Evolutionary conservation across 2,113 vertebrate species (phyloP).

Genomic region (Poecile atricapillus): DNA sequence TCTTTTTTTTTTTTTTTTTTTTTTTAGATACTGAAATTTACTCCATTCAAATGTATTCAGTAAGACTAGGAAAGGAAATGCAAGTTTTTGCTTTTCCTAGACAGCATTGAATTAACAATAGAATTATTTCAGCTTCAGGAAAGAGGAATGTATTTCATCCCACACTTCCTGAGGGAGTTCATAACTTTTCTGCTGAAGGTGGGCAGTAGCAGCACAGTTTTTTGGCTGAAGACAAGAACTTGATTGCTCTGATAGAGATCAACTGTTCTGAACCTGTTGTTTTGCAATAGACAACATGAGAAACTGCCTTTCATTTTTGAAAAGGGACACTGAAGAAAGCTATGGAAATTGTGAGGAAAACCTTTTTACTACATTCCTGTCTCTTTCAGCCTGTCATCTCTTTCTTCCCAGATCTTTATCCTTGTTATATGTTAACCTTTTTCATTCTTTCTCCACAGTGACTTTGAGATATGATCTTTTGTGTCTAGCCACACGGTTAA

Average conservation of each 20-base stretch:
- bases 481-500: slow-evolving; percentile 40
- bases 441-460: neutral
- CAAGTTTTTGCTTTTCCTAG: neutral
- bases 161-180: neutral
- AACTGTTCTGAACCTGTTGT: neutral
- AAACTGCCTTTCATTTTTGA: neutral
- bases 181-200: neutral
- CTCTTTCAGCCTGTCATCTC: neutral
- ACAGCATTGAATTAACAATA: neutral
- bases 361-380: neutral
- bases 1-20: neutral
- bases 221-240: neutral
- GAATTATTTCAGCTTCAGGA: neutral
- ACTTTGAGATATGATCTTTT: slow-evolving; percentile 34
- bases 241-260: neutral
- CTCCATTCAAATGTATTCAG: neutral
- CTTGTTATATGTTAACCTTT: slow-evolving; percentile 40
- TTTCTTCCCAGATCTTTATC: slow-evolving; percentile 35
- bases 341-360: neutral
- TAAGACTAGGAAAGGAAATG: neutral
- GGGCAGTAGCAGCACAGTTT: neutral
- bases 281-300: neutral
- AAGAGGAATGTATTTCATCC: neutral
- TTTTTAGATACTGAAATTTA: neutral
- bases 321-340: neutral